phyloP scores from a whole-genome alignment of 1,140 invertebrate species.

The Ooceraea biroi region DNA sequence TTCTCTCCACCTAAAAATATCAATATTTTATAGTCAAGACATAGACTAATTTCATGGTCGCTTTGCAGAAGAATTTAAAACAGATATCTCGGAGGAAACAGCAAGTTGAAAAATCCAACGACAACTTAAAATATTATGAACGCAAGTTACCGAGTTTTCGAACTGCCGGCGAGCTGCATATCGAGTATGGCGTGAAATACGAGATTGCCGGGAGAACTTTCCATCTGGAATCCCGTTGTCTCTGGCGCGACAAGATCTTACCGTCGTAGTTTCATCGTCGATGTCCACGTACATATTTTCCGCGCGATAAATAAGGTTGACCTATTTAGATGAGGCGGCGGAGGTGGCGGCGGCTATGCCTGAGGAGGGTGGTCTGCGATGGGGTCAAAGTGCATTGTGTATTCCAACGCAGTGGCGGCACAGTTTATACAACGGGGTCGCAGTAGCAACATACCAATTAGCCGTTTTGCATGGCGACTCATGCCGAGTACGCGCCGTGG shows the following conservation, averaged over 20 bases:
- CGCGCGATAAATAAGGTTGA: constrained; percentile 74
- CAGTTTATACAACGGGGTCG: constrained; percentile 76
- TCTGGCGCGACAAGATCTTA: constrained; percentile 38
- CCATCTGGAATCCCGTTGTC: constrained; percentile 48
- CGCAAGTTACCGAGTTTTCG: constrained; percentile 27
- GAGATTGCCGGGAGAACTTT: constrained; percentile 44
- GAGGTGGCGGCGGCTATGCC: constrained; percentile 4
- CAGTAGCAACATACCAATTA: constrained; percentile 80
- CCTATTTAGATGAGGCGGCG: constrained; percentile 65
- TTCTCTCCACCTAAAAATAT: constrained; percentile 18
- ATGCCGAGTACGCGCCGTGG: constrained; percentile 46
- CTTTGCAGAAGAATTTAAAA: not conserved
- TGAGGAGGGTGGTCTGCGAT: constrained; percentile 9
- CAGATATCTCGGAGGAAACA: not conserved
- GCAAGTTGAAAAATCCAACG: constrained; percentile 10
- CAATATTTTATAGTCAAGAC: not conserved
- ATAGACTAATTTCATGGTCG: not conserved
- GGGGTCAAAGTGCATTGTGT: constrained; percentile 75
- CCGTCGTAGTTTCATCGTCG: constrained; percentile 41
- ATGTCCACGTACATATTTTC: constrained; percentile 44
- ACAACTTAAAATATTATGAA: constrained; percentile 55
- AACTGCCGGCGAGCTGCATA: constrained; percentile 28
- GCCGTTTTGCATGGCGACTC: constrained; percentile 75
- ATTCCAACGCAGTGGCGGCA: constrained; percentile 70
- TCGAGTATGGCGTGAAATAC: constrained; percentile 12